Conservation (phyloP, 2,797 vertebrate species). For the Danio choprae region DNA sequence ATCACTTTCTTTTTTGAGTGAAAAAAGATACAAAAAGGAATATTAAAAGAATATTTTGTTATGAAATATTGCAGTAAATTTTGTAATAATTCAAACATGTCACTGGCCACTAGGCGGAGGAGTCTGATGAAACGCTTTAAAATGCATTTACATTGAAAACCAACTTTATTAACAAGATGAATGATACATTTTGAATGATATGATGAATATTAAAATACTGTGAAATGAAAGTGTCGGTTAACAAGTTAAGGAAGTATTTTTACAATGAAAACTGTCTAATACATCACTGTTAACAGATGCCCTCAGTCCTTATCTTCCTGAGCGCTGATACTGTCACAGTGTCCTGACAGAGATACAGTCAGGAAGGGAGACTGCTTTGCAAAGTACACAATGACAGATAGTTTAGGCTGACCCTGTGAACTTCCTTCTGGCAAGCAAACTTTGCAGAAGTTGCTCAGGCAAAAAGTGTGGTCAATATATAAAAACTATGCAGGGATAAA, state of each 20-base stretch:
- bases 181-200: no score
- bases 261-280: not conserved
- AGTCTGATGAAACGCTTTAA: no score
- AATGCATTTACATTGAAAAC: no score
- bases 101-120: no score
- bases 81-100: no score
- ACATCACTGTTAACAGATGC: not conserved
- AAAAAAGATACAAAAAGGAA: no score
- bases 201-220: no score
- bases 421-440: conserved; percentile 22
- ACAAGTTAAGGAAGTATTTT: conserved; percentile 2
- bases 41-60: no score
- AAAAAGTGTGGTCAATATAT: conserved; percentile 33
- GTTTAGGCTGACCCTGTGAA: conserved; percentile 3
- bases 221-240: no score
- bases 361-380: not conserved
- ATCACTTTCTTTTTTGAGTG: no score
- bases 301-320: not conserved
- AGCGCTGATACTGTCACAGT: not conserved
- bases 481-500: not conserved
- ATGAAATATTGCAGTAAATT: no score
- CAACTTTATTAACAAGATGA: no score
- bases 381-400: conserved; percentile 5
- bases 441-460: conserved; percentile 2
- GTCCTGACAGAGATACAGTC: not conserved